A percentile compares a stretch with the other conserved stretches of the same genome.
Conservation (phyloP, 2,797 vertebrate genomes). For the Mormyrops boulengeri region DNA sequence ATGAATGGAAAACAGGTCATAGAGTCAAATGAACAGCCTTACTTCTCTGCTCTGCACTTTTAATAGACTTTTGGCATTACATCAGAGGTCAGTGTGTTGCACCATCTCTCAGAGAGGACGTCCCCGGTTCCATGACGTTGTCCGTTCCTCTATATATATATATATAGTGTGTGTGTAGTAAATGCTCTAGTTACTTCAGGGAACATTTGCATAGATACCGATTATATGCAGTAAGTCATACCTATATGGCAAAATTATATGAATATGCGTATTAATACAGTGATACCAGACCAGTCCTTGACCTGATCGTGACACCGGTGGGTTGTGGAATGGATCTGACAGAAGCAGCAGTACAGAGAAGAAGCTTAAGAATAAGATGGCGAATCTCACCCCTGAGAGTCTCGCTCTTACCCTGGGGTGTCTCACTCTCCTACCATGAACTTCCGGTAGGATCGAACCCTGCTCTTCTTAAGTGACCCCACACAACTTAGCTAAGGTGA, state of each 20-base stretch:
- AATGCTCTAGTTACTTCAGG: neutral
- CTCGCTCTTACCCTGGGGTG: neutral
- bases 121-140: neutral
- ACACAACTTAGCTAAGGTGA: neutral
- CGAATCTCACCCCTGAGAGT: neutral
- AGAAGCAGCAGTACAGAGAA: neutral
- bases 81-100: neutral
- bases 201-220: neutral
- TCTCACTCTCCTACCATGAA: neutral
- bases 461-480: neutral
- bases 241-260: neutral
- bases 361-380: neutral
- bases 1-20: conserved; percentile 7
- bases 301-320: neutral
- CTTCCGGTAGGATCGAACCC: neutral
- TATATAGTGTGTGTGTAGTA: neutral
- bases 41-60: neutral
- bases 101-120: neutral
- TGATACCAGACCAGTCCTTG: neutral
- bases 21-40: neutral
- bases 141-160: neutral
- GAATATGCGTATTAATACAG: neutral
- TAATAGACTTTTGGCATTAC: neutral
- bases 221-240: conserved; percentile 1
- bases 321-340: neutral